Conservation (phyloP, 2,888 invertebrate genomes). For the Lymantria monacha region DNA sequence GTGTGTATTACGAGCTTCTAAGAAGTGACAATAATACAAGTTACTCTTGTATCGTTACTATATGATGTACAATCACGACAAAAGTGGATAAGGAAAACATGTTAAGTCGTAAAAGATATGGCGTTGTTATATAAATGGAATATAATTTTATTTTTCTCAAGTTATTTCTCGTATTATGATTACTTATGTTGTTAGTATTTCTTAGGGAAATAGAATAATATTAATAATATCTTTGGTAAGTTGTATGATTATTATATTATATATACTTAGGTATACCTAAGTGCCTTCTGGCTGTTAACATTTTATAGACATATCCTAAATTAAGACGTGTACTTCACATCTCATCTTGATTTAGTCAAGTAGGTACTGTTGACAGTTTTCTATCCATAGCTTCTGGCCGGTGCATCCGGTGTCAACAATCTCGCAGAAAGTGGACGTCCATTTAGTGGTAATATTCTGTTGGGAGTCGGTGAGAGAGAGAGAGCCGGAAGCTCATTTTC, state of each 20-base stretch:
- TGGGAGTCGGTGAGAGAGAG: too few relatives aligned
- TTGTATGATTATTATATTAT: too few relatives aligned
- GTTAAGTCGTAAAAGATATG: slow-evolving; percentile 1
- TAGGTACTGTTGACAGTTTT: neutral
- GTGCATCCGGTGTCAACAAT: too few relatives aligned
- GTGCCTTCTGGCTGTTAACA: neutral
- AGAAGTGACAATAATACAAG: slow-evolving; percentile 18
- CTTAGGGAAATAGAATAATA: neutral
- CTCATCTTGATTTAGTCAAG: neutral
- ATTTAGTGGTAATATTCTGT: too few relatives aligned
- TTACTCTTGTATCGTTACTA: neutral
- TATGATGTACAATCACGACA: slow-evolving; percentile 5
- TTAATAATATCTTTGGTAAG: too few relatives aligned
- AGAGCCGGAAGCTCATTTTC: too few relatives aligned
- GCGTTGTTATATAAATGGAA: slow-evolving; percentile 1
- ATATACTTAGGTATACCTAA: too few relatives aligned
- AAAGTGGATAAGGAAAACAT: slow-evolving; percentile 14
- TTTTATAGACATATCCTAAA: neutral
- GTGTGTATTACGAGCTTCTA: slow-evolving; percentile 14
- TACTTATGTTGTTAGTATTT: slow-evolving; percentile 1
- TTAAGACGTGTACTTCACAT: neutral
- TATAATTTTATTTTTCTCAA: neutral
- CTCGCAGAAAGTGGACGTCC: too few relatives aligned
- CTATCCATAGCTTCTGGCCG: too few relatives aligned
- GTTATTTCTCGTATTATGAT: slow-evolving; percentile 1